Evolutionary conservation across 2,888 invertebrate genomes (phyloP), one percentile per base, ranked within the genome.

Genomic region (Sympetrum striolatum): DNA sequence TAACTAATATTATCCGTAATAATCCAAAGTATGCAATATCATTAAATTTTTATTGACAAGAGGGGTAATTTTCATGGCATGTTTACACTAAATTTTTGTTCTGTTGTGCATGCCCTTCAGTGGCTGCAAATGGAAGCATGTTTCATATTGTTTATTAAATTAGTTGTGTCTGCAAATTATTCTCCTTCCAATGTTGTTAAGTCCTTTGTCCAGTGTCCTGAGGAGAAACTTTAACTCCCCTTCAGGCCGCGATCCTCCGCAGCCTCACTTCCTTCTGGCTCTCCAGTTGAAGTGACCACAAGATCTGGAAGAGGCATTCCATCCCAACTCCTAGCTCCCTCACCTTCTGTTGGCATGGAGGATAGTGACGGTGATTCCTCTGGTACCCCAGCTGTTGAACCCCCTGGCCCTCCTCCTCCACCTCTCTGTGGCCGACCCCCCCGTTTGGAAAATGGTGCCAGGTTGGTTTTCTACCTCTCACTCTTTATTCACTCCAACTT

Each of bases 401-500:
- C 91, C 35, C 92, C 92, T 6, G 92, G 91, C 73, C 91, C 91
- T 81, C 91, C 91, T 58, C 91, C 91, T 82, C 92, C 92, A n/a
- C 90, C 92, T n/a, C 91, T 91, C 81, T 91, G 92, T 37, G 90
- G 92, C 25, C 92, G 91, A 39, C 82, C 86, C 80, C 91, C 91
- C 80, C 90, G 91, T 22, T 90, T 92, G 90, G 93, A 93, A 91
- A 93, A 93, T 91, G 92, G 92, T 91, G 93, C 93, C 64, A 92
- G 93, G 92, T 93, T 60, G 39, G 86, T 86, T 39, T 15, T 31
- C 31, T 73, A 73, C 2, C 31, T 31, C 35, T 82, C 6, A 4
- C 58, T 39, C 58, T 82, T 12, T 80, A 25, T 73, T 73, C 73
- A 73, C 31, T 73, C 31, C 31, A 25, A 73, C 73, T 73, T 25